Base-by-base conservation (phyloP, 2,113 vertebrate genomes). In the Felis chaus region DNA sequence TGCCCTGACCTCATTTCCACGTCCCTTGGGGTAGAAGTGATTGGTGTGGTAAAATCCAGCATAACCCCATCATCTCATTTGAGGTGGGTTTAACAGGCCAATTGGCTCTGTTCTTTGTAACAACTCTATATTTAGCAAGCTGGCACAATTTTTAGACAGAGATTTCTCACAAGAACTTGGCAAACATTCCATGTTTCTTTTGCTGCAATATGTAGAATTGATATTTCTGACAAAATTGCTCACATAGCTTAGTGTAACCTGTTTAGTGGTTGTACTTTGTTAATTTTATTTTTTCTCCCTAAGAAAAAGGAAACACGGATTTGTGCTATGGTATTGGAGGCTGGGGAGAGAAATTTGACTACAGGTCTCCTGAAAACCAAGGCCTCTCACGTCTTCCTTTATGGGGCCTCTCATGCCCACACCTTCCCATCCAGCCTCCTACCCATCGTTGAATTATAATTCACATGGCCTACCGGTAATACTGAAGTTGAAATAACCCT, bases 101-200 rank as follows among this genome's bases (percentile, higher is more conserved):
- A 19, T 82, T 94, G 93, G 57, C 84, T 95, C 55, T 93, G 57
- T 33, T 92, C 94, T 95, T 83, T 4, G 1, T 94, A 94, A 93
- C 27, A 33, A 85, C 90, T 97, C 94, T 98, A 96, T 97, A 97
- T 98, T 96, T 98, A 98, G 95, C 71, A 80, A 97, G 66, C 85
- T 96, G 95, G 98, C 88, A 98, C 87, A 86, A 94, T 97, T 98
- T 98, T 97, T 97, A 98, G 94, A 97, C 76, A 84, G 88, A 89
- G 36, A 97, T 93, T 98, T 98, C 97, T 97, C 95, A 85, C 95
- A 95, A 97, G 82, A 95, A 93, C 81, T 98, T 98, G 97, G 98
- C 98, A 97, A 97, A 97, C 90, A 91, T 95, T 97, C 97, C 97
- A 97, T 97, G 96, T 98, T 97, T 98, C 97, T 85, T 96, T 95